Evolutionary conservation across 2,113 vertebrate species (phyloP).

Genomic region (Aldabrachelys gigantea): DNA sequence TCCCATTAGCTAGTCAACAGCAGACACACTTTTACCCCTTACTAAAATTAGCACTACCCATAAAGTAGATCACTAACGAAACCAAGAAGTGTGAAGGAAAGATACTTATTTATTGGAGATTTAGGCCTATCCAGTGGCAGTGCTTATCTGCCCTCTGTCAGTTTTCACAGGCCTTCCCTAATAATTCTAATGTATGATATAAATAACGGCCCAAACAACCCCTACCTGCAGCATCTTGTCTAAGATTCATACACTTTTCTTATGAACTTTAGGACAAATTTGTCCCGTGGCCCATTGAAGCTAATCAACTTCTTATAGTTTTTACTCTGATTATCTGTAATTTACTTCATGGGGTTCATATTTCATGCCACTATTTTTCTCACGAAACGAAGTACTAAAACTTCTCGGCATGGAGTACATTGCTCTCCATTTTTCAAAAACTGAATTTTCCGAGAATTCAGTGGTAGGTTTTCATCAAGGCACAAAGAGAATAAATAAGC

Average conservation of each 20-base stretch:
- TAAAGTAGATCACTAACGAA: neutral
- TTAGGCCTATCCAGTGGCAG: neutral
- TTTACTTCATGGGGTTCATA: neutral
- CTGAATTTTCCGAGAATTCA: neutral
- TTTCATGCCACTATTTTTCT: neutral
- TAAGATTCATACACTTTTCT: neutral
- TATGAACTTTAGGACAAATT: neutral
- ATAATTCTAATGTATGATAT: neutral
- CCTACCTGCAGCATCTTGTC: neutral
- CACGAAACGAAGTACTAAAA: neutral
- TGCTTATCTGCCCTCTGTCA: neutral
- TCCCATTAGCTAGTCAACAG: neutral
- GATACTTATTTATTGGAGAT: neutral
- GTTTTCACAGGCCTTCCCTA: neutral
- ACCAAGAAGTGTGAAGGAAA: neutral
- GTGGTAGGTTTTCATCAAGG: neutral
- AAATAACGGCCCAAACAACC: neutral
- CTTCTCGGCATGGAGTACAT: neutral
- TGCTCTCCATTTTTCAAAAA: neutral
- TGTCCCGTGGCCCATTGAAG: neutral
- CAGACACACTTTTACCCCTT: neutral
- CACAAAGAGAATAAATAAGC: neutral
- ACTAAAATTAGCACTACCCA: neutral
- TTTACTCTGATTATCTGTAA: neutral
- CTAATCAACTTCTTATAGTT: neutral